Base-by-base conservation (phyloP, 2,113 vertebrate genomes). In the Panthera leo region DNA sequence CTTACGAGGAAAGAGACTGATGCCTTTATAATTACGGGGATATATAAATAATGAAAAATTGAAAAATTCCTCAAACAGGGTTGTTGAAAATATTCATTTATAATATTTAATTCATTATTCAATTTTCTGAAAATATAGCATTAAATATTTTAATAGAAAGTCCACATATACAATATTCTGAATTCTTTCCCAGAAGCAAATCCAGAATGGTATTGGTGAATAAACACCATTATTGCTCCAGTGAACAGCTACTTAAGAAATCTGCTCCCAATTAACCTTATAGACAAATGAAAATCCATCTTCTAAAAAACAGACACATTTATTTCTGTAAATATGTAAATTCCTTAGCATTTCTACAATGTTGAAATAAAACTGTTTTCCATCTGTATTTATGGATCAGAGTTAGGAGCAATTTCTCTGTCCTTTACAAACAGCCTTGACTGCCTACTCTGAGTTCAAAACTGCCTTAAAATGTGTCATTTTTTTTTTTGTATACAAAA, bases 401-500 rank as follows among this genome's bases (percentile, higher is more conserved):
- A 84, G 87, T 96, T 95, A 86, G 85, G 88, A 98, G 53, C 78
- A 92, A 83, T 98, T 93, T 97, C 27, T 94, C 85, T 71, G 3
- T 97, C 92, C 83, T 97, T 63, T 65, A 67, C 14, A 96, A 97
- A 95, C 94, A 96, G 94, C 85, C 93, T 98, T 98, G 97, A 92
- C 97, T 98, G 97, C 45, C 80, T 92, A 84, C 96, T 98, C 96
- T n/a, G 88, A 98, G 98, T 98, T 98, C 97, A 97, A 97, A 98
- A 97, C 96, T 91, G 97, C 48, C 97, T 98, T 84, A 97, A 96
- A 94, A 97, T 0, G 1, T 98, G 96, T 94, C 97, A 97, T 98
- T 98, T 97, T 97, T 97, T 97, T 97, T 97, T 98, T 97, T 79
- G 97, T 98, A 97, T 97, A 97, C 98, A 98, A 98, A 98, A 97